phyloP scores from a whole-genome alignment of 2,113 vertebrate species.

The Helogale parvula region DNA sequence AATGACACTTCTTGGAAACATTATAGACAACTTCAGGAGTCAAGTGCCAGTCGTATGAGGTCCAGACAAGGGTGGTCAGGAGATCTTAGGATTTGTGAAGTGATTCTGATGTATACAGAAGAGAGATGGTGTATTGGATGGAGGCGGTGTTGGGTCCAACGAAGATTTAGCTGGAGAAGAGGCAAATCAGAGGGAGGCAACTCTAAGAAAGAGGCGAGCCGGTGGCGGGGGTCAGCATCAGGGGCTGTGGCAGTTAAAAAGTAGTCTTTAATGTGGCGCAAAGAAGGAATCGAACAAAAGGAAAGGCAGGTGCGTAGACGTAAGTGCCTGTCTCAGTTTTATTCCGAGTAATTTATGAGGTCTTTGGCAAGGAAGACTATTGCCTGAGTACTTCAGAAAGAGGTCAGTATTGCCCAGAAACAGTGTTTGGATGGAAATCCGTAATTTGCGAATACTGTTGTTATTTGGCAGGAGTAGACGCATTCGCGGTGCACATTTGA shows the following conservation, averaged over 20 bases:
- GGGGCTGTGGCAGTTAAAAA: neutral
- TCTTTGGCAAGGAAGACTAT: neutral
- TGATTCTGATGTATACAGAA: neutral
- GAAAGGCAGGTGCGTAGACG: neutral
- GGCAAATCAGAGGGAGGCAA: neutral
- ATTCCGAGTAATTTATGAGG: conserved; percentile 13
- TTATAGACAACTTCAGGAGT: neutral
- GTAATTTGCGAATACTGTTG: neutral
- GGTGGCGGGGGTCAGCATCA: neutral
- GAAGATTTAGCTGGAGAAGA: neutral
- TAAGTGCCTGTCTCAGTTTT: neutral
- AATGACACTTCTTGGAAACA: neutral
- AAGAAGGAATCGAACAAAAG: neutral
- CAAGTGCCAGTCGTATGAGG: neutral
- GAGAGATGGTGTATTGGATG: neutral
- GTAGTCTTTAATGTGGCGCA: neutral
- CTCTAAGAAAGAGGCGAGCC: accelerated
- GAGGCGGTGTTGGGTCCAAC: neutral
- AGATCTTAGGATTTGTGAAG: neutral
- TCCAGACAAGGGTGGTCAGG: neutral
- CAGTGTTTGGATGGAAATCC: neutral
- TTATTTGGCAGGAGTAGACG: neutral
- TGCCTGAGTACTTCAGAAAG: neutral
- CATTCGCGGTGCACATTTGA: neutral
- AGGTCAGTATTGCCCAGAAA: neutral